Conservation (phyloP, 2,888 invertebrate species). For the Galerucella calmariensis region DNA sequence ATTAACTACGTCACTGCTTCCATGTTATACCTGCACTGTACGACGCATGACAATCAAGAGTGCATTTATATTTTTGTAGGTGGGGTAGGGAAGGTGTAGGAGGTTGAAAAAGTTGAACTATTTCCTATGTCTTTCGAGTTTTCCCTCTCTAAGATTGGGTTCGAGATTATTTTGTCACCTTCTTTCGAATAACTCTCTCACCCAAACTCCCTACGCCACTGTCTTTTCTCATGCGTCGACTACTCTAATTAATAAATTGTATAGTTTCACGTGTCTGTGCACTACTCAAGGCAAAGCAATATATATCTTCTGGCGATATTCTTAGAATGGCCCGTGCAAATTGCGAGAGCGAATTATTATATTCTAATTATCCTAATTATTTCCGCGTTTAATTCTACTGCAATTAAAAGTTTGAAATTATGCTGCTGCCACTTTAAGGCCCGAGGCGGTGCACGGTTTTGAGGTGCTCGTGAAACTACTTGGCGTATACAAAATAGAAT, state of each 20-base stretch:
- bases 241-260: slow-evolving; percentile 41
- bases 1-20: too few species aligned
- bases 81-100: too few species aligned
- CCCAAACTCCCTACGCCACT: too few species aligned
- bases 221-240: slow-evolving; percentile 31
- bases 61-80: too few species aligned
- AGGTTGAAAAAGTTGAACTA: too few species aligned
- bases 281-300: slow-evolving; percentile 28
- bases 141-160: too few species aligned
- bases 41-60: too few species aligned
- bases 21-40: too few species aligned
- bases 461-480: slow-evolving; percentile 10
- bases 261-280: slow-evolving; percentile 33
- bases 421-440: slow-evolving; percentile 21
- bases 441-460: slow-evolving; percentile 10
- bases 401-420: slow-evolving; percentile 42
- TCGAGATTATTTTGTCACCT: too few species aligned
- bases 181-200: too few species aligned
- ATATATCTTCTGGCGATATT: slow-evolving; percentile 33
- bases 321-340: slow-evolving; percentile 29
- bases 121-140: too few species aligned
- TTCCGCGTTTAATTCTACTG: slow-evolving; percentile 38
- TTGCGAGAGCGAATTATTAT: slow-evolving; percentile 42
- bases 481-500: background rate
- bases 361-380: slow-evolving; percentile 46